phyloP scores from a whole-genome alignment of 2,888 invertebrate species.

The Bellardia pandia region DNA sequence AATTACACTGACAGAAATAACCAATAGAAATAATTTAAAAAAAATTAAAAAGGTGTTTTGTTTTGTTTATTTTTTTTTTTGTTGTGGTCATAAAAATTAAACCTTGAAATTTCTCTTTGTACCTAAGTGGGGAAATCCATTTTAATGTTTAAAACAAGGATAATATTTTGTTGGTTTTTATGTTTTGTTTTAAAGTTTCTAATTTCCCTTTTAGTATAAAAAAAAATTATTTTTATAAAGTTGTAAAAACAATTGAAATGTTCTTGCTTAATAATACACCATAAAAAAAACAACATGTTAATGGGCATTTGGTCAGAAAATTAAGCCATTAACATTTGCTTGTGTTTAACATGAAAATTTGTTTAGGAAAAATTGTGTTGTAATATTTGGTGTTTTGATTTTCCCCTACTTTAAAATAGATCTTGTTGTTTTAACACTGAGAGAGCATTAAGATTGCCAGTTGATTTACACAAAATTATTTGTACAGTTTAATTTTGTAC shows the following conservation, averaged over 20 bases:
- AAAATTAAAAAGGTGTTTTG: not conserved
- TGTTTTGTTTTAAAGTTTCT: not conserved
- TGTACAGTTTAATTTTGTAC: slow-evolving; percentile 21
- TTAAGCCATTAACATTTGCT: slow-evolving; percentile 5
- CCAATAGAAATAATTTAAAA: not conserved
- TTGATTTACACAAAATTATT: slow-evolving; percentile 42
- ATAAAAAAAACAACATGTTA: not conserved
- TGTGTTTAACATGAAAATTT: slow-evolving; percentile 36
- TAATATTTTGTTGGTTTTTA: not conserved
- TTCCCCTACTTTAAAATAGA: not conserved
- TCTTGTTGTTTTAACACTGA: slow-evolving; percentile 12
- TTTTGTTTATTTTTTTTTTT: too few species aligned
- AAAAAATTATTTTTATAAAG: too few species aligned
- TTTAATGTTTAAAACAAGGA: too few species aligned
- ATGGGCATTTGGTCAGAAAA: not conserved
- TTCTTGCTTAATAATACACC: not conserved
- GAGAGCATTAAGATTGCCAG: not conserved
- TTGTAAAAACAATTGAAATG: not conserved
- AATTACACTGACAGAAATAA: not conserved
- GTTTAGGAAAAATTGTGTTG: slow-evolving; percentile 3
- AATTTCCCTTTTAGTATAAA: not conserved
- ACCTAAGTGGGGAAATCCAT: not conserved
- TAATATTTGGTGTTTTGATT: not conserved
- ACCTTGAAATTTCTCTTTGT: not conserved
- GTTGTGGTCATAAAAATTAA: not conserved